Percentiles rank a stretch among this genome's conserved stretches.
These are phyloP conservation scores for Pandemis corylana DNA, from an alignment of 2,888 invertebrate genomes.

Conservation along the genomic window DNA sequence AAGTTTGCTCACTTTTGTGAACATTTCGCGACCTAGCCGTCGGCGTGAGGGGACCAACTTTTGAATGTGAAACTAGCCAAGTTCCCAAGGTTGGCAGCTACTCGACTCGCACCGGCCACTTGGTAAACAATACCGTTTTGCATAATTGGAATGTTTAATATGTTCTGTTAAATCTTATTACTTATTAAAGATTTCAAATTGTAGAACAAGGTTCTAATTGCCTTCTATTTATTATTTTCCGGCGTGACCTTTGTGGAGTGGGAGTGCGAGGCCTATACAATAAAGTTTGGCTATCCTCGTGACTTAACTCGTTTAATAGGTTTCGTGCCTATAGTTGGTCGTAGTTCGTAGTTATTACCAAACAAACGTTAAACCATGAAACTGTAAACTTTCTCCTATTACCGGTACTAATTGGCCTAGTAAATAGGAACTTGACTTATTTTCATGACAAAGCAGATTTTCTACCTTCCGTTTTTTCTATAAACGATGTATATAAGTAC, in stretches of 20 bases:
- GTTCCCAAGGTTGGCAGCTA: conserved; percentile 68
- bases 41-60: conserved; percentile 59
- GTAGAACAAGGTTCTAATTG: not conserved
- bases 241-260: not conserved
- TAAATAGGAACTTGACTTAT: not conserved
- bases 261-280: not conserved
- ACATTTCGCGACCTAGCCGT: conserved; percentile 57
- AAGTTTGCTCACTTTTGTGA: conserved; percentile 72
- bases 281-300: conserved; percentile 22
- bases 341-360: conserved; percentile 6
- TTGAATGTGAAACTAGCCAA: conserved; percentile 68
- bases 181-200: conserved; percentile 40
- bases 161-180: conserved; percentile 48
- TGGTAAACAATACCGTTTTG: conserved; percentile 63
- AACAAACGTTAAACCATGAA: conserved; percentile 1
- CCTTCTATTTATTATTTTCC: conserved; percentile 1
- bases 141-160: conserved; percentile 59
- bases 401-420: not conserved
- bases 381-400: not conserved
- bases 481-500: too few relatives aligned
- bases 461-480: not conserved
- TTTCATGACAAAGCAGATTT: not conserved
- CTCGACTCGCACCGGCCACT: conserved; percentile 50
- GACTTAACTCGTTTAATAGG: conserved; percentile 20
- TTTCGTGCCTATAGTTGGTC: conserved; percentile 6